phyloP scores from a whole-genome alignment of 2,113 vertebrate species.

The Phylloscopus whistleri region DNA sequence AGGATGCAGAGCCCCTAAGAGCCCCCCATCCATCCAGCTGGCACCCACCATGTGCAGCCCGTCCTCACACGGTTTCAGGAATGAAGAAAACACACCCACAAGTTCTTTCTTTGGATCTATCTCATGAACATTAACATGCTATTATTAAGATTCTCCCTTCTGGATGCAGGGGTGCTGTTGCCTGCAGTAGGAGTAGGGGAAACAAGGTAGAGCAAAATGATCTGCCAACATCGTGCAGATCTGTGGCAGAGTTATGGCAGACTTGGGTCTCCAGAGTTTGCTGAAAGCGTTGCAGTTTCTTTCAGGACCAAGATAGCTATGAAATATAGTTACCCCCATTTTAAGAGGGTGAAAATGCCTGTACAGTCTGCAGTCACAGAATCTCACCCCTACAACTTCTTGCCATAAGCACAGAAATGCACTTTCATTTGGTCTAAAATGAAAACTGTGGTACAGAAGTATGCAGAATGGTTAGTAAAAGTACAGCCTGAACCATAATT shows the following conservation, averaged over 20 bases:
- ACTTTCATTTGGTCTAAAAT: neutral
- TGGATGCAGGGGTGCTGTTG: neutral
- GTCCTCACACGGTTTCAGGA: neutral
- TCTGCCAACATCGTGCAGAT: neutral
- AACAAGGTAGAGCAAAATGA: neutral
- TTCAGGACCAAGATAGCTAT: neutral
- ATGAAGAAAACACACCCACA: neutral
- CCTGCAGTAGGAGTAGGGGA: neutral
- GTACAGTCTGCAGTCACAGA: neutral
- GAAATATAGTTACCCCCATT: neutral
- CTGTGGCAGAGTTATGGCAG: neutral
- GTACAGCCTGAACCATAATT: neutral
- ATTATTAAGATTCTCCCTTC: neutral
- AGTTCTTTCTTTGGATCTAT: neutral
- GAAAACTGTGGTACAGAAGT: neutral
- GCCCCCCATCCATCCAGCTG: neutral
- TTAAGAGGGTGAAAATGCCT: neutral
- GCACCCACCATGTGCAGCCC: rapidly evolving
- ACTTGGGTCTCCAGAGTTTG: neutral
- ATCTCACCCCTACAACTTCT: neutral
- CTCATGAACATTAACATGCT: neutral
- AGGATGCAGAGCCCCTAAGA: neutral
- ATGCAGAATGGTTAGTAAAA: neutral
- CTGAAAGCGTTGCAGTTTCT: neutral
- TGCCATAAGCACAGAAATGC: neutral